Percentiles rank a stretch among this genome's conserved stretches.
Conservation (phyloP, 2,888 invertebrate genomes). For the Sminthurides aquaticus region DNA sequence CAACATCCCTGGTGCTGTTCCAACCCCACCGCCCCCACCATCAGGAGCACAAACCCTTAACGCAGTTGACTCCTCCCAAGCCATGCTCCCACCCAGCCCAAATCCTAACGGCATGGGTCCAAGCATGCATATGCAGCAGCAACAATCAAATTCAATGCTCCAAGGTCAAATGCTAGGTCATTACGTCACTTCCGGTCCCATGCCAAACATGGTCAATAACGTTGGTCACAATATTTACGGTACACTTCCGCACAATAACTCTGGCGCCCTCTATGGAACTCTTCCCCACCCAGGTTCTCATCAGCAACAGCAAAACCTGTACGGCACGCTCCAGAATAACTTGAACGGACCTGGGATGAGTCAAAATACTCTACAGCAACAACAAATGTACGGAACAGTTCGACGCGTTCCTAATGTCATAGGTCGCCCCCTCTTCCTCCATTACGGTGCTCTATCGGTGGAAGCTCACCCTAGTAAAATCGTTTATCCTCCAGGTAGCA, state of each 20-base stretch:
- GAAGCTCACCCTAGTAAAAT: constrained; percentile 43
- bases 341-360: constrained; percentile 8
- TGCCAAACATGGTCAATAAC: constrained; percentile 11
- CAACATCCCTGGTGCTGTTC: background rate
- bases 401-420: constrained; percentile 35
- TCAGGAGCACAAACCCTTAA: background rate
- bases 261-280: constrained; percentile 29
- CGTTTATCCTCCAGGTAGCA: constrained; percentile 25
- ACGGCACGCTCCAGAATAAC: constrained; percentile 16
- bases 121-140: background rate
- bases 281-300: constrained; percentile 29
- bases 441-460: constrained; percentile 41
- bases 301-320: constrained; percentile 16
- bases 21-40: background rate
- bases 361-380: constrained; percentile 15
- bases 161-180: background rate
- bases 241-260: constrained; percentile 10
- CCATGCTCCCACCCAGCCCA: background rate
- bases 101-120: background rate
- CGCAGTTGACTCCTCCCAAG: background rate
- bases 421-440: constrained; percentile 41
- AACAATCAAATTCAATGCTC: background rate
- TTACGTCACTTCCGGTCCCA: background rate
- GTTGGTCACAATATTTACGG: constrained; percentile 14
- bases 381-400: constrained; percentile 38